A percentile compares a stretch with the other conserved stretches of the same genome.
phyloP scores from a whole-genome alignment of 2,113 vertebrate genomes.

The Nipponia nippon region DNA sequence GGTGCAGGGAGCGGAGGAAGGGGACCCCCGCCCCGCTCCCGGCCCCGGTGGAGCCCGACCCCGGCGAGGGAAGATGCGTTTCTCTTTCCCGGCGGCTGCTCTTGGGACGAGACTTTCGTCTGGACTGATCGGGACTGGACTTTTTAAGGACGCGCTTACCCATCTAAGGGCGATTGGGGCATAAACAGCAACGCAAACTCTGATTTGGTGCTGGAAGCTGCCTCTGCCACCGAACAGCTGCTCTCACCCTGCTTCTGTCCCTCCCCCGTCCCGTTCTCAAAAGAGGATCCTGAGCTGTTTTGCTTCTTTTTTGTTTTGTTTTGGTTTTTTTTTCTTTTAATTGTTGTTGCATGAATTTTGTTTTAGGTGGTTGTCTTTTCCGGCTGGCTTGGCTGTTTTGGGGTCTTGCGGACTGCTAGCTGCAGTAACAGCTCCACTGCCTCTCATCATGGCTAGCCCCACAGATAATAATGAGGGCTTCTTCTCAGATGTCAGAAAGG shows the following conservation, averaged over 20 bases:
- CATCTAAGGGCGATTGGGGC: constrained; percentile 37
- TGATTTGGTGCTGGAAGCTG: constrained; percentile 61
- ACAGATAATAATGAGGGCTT: constrained; percentile 77
- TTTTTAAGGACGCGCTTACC: constrained; percentile 52
- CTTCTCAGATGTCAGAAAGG: constrained; percentile 90
- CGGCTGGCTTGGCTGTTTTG: not conserved
- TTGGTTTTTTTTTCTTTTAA: not conserved
- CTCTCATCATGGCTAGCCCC: constrained; percentile 79
- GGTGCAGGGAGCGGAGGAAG: not conserved
- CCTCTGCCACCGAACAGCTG: constrained; percentile 67
- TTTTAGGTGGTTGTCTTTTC: constrained; percentile 1
- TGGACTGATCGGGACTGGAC: constrained; percentile 24
- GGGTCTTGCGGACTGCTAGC: not conserved
- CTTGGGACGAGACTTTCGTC: constrained; percentile 29
- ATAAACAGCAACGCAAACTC: constrained; percentile 67
- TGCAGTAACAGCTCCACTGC: not conserved
- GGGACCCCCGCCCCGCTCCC: not conserved
- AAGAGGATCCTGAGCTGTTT: constrained; percentile 14
- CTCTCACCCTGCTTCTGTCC: constrained; percentile 10
- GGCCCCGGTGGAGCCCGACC: not conserved
- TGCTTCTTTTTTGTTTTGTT: not conserved
- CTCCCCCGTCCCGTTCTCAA: not conserved
- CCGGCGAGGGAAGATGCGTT: constrained; percentile 51
- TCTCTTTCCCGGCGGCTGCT: not conserved
- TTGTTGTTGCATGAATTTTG: constrained; percentile 46